Evolutionary conservation across 2,888 invertebrate species (phyloP), one percentile per base, ranked within the genome.

Genomic region (Aspidiotus destructor): DNA sequence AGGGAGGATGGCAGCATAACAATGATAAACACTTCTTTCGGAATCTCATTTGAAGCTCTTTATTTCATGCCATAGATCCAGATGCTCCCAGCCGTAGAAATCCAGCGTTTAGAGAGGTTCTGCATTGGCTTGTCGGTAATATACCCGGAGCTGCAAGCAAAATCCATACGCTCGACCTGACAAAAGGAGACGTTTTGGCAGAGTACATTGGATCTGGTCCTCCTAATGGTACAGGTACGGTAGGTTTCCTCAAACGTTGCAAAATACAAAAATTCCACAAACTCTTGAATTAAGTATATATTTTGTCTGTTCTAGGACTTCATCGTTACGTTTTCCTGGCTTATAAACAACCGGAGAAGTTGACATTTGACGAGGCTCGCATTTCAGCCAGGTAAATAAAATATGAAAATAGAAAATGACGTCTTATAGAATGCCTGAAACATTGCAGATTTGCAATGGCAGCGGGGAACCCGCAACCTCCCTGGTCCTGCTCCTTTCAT

Each of bases 91-190:
- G 87, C 72, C 85, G 93, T 44, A 76, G 81, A n/a, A 83, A 87
- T 8, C 92, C 92, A 0, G 87, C 81, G 72, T 86, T 82, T 76
- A 83, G 92, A 48, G 94, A 95, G 77, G 92, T 88, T 86, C 88
- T 88, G 75, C 94, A 95, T 78, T 95, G 94, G 94, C 77, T 93
- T 6, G 87, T 95, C 0, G 88, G 84, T 28, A 94, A 94, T 76
- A 88, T 96, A 72, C 88, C 87, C 15, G 92, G 88, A 11, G 78
- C 75, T 72, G 28, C 28, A 28, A 28, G 28, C 28, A 28, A 28
- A 28, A 28, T 28, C 28, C 28, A 28, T 28, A 5, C 28, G 28
- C 28, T 28, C 5, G 80, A 88, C 72, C 76, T 94, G 2, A 74
- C 76, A 0, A 79, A 81, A 5, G 95, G 95, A 7, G 88, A 92